phyloP scores from a whole-genome alignment of 2,113 vertebrate species.

The Cryptomyrus ogoouensis region DNA sequence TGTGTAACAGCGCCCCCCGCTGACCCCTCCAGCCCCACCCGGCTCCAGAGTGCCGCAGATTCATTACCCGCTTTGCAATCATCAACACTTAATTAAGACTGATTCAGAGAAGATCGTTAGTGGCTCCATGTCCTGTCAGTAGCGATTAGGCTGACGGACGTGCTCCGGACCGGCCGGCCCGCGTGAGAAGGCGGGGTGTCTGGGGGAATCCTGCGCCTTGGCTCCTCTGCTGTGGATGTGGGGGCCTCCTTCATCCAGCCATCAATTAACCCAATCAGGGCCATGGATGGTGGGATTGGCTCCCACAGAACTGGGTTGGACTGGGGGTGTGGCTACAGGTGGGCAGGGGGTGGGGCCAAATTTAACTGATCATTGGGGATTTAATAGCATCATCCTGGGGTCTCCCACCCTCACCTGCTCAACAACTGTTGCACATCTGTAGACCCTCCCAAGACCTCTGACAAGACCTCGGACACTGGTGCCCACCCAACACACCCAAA shows the following conservation, averaged over 20 bases:
- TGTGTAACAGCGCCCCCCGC: constrained; percentile 27
- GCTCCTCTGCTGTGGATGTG: not conserved
- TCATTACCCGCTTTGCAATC: constrained; percentile 61
- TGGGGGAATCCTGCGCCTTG: not conserved
- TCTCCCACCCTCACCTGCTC: not conserved
- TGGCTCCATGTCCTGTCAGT: constrained; percentile 70
- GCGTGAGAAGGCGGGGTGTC: not conserved
- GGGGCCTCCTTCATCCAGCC: not conserved
- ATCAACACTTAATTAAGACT: constrained; percentile 69
- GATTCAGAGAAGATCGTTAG: constrained; percentile 73
- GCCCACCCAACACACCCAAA: not conserved
- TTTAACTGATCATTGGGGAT: not conserved
- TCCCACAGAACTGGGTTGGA: not conserved
- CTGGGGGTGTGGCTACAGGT: not conserved
- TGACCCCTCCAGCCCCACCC: constrained; percentile 4
- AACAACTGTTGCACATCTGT: not conserved
- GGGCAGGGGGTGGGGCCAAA: not conserved
- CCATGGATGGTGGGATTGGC: not conserved
- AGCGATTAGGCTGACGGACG: constrained; percentile 61
- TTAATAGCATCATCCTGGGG: not conserved
- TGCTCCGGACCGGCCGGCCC: constrained; percentile 37
- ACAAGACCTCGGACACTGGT: not conserved
- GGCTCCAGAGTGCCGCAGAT: constrained; percentile 39
- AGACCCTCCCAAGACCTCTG: not conserved
- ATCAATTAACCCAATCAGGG: not conserved